Conservation (phyloP, 1,140 invertebrate species). For the Maniola jurtina region DNA sequence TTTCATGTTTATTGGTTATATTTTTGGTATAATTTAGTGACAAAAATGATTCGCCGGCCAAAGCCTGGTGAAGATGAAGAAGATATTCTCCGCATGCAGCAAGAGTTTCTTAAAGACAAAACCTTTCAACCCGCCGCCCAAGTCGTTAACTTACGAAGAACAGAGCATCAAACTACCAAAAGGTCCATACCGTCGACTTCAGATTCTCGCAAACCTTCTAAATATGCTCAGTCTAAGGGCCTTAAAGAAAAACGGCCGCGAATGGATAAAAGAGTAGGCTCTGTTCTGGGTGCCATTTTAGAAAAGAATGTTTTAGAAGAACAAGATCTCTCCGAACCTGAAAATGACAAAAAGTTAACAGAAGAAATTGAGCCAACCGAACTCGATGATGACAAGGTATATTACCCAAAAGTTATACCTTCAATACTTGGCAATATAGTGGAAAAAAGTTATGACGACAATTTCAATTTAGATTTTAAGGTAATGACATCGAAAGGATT, state of each 20-base stretch:
- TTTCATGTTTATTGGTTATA: not conserved
- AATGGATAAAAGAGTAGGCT: slow-evolving; percentile 32
- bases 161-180: slow-evolving; percentile 46
- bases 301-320: slow-evolving; percentile 57
- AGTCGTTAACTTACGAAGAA: slow-evolving; percentile 77
- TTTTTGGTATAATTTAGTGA: not conserved
- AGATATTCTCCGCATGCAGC: slow-evolving; percentile 84
- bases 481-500: slow-evolving; percentile 55
- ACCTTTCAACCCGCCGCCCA: slow-evolving; percentile 80
- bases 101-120: slow-evolving; percentile 81
- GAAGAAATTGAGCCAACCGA: slow-evolving; percentile 32
- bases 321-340: slow-evolving; percentile 22
- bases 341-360: slow-evolving; percentile 1
- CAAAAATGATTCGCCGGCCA: slow-evolving; percentile 80
- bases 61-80: slow-evolving; percentile 83
- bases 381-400: slow-evolving; percentile 70
- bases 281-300: slow-evolving; percentile 48
- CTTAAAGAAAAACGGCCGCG: slow-evolving; percentile 49
- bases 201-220: slow-evolving; percentile 55
- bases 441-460: slow-evolving; percentile 76
- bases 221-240: slow-evolving; percentile 67
- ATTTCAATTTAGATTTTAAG: slow-evolving; percentile 37
- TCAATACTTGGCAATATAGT: slow-evolving; percentile 81
- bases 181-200: slow-evolving; percentile 32
- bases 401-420: slow-evolving; percentile 71